Percentiles rank a stretch among this genome's conserved stretches.
Evolutionary conservation across 2,797 vertebrate species (phyloP).

Genomic region (Xiphophorus birchmanni): DNA sequence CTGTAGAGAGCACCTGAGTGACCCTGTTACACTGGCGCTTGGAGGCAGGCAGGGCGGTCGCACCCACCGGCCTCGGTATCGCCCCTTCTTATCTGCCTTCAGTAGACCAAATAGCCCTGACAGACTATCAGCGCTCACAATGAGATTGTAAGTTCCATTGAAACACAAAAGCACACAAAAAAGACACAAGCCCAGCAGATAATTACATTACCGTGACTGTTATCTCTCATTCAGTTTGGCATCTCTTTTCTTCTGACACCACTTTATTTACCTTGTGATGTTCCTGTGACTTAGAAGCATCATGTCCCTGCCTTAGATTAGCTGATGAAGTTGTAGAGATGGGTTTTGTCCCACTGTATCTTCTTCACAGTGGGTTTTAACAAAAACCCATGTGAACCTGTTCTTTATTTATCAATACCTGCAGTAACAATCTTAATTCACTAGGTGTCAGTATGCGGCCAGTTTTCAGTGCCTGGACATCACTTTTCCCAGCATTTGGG

Average conservation of each 20-base stretch:
- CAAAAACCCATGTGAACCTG: constrained; percentile 6
- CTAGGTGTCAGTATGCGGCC: constrained; percentile 68
- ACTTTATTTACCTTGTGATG: constrained; percentile 19
- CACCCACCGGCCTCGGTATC: constrained; percentile 45
- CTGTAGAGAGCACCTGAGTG: constrained; percentile 67
- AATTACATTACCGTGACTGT: constrained; percentile 38
- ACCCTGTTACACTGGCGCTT: constrained; percentile 48
- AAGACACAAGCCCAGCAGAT: constrained; percentile 32
- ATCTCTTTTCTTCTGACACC: constrained; percentile 21
- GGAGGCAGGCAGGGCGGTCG: constrained; percentile 53
- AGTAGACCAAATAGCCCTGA: constrained; percentile 63
- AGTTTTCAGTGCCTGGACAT: neutral
- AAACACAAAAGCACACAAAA: constrained; percentile 23
- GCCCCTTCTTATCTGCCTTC: constrained; percentile 62
- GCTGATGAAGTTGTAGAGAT: constrained; percentile 41
- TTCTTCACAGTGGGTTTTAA: constrained; percentile 19
- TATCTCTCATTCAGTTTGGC: constrained; percentile 32
- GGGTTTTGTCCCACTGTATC: neutral
- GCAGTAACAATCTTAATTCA: constrained; percentile 50
- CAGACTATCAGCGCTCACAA: constrained; percentile 37
- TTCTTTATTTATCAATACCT: constrained; percentile 1
- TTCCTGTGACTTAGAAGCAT: constrained; percentile 23
- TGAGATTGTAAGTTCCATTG: constrained; percentile 50
- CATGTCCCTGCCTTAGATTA: constrained; percentile 27
- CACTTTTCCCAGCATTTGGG: neutral